These are phyloP conservation scores for Pelvicachromis taeniatus DNA, from an alignment of 2,113 vertebrate species.

Conservation along the genomic window DNA sequence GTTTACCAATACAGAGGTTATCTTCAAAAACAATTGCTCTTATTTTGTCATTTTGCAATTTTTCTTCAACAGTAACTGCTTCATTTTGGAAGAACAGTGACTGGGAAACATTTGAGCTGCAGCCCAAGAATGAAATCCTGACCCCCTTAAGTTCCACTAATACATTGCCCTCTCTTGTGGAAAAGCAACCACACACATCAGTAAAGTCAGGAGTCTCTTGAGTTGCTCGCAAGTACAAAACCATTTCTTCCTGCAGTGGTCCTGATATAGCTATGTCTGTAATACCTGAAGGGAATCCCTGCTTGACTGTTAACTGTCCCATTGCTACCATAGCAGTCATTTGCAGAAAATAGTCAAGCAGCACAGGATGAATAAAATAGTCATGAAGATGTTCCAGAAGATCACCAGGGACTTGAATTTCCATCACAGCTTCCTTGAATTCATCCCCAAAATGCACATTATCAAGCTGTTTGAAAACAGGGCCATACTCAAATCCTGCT, in stretches of 20 bases:
- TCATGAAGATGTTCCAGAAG: slow-evolving; percentile 67
- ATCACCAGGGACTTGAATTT: slow-evolving; percentile 69
- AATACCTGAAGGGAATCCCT: slow-evolving; percentile 79
- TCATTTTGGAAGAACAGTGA: slow-evolving; percentile 79
- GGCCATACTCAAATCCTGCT: slow-evolving; percentile 79
- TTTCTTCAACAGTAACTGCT: slow-evolving; percentile 16
- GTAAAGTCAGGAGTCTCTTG: slow-evolving; percentile 65
- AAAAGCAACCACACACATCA: slow-evolving; percentile 83
- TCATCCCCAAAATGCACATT: slow-evolving; percentile 75
- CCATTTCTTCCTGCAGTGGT: slow-evolving; percentile 77
- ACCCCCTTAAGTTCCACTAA: slow-evolving; percentile 78
- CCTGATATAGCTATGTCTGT: slow-evolving; percentile 71
- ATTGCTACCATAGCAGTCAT: slow-evolving; percentile 71
- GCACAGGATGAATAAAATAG: slow-evolving; percentile 79
- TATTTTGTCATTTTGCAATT: slow-evolving; percentile 26
- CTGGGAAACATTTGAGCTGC: slow-evolving; percentile 45
- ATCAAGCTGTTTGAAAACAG: slow-evolving; percentile 73
- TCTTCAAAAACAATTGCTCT: slow-evolving; percentile 82
- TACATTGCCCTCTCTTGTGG: slow-evolving; percentile 70
- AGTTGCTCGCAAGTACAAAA: slow-evolving; percentile 77
- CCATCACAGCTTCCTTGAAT: slow-evolving; percentile 78
- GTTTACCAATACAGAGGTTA: slow-evolving; percentile 70
- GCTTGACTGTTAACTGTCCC: slow-evolving; percentile 22
- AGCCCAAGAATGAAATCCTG: slow-evolving; percentile 69
- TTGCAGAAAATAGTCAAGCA: slow-evolving; percentile 84